phyloP scores from a whole-genome alignment of 2,888 invertebrate species.

The Oscheius sp. region DNA sequence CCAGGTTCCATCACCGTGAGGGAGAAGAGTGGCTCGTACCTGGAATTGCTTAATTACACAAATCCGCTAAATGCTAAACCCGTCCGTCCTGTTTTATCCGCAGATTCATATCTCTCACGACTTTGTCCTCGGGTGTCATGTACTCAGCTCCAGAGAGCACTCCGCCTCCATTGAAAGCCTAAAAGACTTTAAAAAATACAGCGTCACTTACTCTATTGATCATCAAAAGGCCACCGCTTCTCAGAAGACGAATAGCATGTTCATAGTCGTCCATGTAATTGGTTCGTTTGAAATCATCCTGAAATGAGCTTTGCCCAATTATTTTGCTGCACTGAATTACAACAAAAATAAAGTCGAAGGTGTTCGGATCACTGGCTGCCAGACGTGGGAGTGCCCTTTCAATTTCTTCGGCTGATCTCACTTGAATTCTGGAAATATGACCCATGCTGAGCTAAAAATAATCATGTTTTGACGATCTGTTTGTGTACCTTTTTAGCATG shows the following conservation, averaged over 20 bases:
- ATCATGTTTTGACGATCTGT: background rate
- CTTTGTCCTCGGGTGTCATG: conserved; percentile 57
- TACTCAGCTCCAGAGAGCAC: conserved; percentile 55
- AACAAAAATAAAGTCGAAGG: conserved; percentile 60
- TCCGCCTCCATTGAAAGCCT: conserved; percentile 57
- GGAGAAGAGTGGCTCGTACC: conserved; percentile 55
- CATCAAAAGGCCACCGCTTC: conserved; percentile 74
- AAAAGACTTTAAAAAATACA: background rate
- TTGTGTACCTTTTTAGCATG: conserved; percentile 50
- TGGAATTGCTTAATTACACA: conserved; percentile 25
- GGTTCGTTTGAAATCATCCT: conserved; percentile 74
- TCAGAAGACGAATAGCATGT: conserved; percentile 71
- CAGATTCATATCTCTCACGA: conserved; percentile 56
- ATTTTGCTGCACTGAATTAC: conserved; percentile 15
- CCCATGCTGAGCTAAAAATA: conserved; percentile 31
- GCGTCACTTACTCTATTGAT: conserved; percentile 72
- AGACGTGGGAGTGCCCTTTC: conserved; percentile 51
- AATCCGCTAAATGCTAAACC: conserved; percentile 28
- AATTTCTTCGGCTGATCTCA: conserved; percentile 57
- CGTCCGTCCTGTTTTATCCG: conserved; percentile 57
- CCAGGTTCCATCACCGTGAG: conserved; percentile 62
- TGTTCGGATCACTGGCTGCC: conserved; percentile 56
- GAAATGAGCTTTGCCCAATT: background rate
- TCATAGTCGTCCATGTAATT: conserved; percentile 74
- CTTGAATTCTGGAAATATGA: conserved; percentile 61